Conservation (phyloP, 2,113 vertebrate species). For the Seriola dumerili region DNA sequence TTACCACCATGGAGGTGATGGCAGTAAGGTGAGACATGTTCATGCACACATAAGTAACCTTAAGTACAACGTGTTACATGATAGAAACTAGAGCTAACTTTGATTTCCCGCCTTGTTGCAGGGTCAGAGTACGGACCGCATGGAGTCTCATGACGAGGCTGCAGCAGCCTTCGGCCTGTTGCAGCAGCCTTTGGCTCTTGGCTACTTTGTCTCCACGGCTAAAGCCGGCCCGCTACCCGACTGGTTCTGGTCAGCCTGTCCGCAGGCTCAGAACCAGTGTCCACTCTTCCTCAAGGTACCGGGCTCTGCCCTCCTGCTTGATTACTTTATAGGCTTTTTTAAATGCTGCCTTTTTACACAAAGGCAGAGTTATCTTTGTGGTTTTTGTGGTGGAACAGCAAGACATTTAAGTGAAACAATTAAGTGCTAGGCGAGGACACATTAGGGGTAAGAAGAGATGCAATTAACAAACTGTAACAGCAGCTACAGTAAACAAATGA, state of each 20-base stretch:
- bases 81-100: neutral
- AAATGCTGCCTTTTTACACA: neutral
- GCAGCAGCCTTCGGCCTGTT: constrained; percentile 93
- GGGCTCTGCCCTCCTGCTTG: neutral
- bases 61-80: neutral
- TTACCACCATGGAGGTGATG: constrained; percentile 94
- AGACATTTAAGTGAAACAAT: neutral
- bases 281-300: constrained; percentile 90
- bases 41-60: neutral
- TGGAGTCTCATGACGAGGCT: constrained; percentile 95
- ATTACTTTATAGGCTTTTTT: neutral
- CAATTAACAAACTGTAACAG: neutral
- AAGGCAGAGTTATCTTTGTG: neutral
- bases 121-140: constrained; percentile 96
- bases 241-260: constrained; percentile 99
- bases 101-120: constrained; percentile 60
- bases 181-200: constrained; percentile 97
- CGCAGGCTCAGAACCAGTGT: constrained; percentile 99
- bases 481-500: neutral
- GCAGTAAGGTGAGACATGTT: constrained; percentile 89
- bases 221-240: constrained; percentile 97
- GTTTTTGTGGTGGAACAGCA: neutral
- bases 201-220: constrained; percentile 98
- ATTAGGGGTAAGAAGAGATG: neutral
- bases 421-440: neutral